Evolutionary conservation across 1,140 invertebrate genomes (phyloP).

Genomic region (Drosophila neocordata): DNA sequence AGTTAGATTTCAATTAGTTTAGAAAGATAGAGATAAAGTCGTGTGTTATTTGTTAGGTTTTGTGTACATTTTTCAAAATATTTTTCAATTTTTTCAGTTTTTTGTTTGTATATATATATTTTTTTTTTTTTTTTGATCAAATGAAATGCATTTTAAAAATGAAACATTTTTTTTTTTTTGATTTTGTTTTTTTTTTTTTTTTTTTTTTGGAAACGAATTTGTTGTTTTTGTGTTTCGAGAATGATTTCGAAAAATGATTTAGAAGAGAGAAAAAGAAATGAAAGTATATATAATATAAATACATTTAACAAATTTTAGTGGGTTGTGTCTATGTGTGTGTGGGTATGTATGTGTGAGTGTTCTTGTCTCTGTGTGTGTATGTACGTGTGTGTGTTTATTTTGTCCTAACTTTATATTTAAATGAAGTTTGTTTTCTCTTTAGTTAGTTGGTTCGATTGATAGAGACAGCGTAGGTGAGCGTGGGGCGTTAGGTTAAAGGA

Average conservation of each 20-base stretch:
- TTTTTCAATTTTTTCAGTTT: slow-evolving; percentile 39
- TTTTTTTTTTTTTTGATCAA: slow-evolving; percentile 60
- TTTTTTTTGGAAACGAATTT: slow-evolving; percentile 41
- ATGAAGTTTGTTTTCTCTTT: slow-evolving; percentile 17
- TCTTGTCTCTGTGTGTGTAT: slow-evolving; percentile 14
- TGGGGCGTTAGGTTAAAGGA: slow-evolving; percentile 18
- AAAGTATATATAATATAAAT: slow-evolving; percentile 83
- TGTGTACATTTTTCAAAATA: slow-evolving; percentile 19
- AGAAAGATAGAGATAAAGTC: slow-evolving; percentile 54
- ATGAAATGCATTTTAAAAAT: slow-evolving; percentile 76
- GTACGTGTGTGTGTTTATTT: slow-evolving; percentile 44
- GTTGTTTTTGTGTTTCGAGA: slow-evolving; percentile 70
- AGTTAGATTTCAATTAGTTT: slow-evolving; percentile 9
- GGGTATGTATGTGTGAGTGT: slow-evolving; percentile 42
- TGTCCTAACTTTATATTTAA: slow-evolving; percentile 47
- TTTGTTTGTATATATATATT: no score
- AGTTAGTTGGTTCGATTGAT: slow-evolving; percentile 21
- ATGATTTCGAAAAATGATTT: slow-evolving; percentile 79
- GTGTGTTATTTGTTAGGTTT: slow-evolving; percentile 64
- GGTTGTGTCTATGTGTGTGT: slow-evolving; percentile 38
- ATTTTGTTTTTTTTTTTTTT: slow-evolving; percentile 40
- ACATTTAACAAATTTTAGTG: slow-evolving; percentile 82
- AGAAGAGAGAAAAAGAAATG: slow-evolving; percentile 82
- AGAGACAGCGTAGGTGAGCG: slow-evolving; percentile 36
- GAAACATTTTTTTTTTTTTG: slow-evolving; percentile 58